Conservation (phyloP, 2,797 vertebrate genomes). For the Phylloscopus collybita region DNA sequence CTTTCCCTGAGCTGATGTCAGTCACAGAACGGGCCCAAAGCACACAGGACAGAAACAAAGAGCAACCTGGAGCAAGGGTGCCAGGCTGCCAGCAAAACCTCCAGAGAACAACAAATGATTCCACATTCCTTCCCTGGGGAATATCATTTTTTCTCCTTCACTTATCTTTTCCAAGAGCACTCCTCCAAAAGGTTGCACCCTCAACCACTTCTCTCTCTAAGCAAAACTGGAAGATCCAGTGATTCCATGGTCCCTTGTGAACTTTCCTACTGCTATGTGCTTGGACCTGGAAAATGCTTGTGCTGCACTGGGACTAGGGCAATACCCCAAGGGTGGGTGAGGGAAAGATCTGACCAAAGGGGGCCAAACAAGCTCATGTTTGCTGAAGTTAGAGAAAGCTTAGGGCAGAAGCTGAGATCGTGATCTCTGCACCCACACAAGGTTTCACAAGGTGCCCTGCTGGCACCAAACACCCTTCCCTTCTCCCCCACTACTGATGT, state of each 20-base stretch:
- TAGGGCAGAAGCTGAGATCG: not conserved
- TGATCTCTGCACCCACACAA: not conserved
- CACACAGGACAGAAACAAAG: not conserved
- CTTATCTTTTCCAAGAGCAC: not conserved
- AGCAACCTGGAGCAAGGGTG: not conserved
- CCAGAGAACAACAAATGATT: not conserved
- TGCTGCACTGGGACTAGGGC: not conserved
- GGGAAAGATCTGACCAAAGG: not conserved
- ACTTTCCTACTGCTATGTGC: not conserved
- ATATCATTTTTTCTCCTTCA: not conserved
- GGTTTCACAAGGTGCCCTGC: not conserved
- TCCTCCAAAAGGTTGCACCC: not conserved
- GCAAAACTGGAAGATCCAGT: fast-evolving
- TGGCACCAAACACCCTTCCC: not conserved
- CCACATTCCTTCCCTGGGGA: not conserved
- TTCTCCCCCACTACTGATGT: not conserved
- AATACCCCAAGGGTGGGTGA: not conserved
- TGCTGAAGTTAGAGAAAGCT: not conserved
- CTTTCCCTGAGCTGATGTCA: not conserved
- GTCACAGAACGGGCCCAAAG: not conserved
- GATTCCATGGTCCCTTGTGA: not conserved
- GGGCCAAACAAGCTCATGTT: not conserved
- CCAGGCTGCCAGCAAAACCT: not conserved
- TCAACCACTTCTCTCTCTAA: not conserved
- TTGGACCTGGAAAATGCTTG: not conserved